Evolutionary conservation across 1,140 invertebrate genomes (phyloP), one percentile per base, ranked within the genome.

Genomic region (Cheumatopsyche charites): DNA sequence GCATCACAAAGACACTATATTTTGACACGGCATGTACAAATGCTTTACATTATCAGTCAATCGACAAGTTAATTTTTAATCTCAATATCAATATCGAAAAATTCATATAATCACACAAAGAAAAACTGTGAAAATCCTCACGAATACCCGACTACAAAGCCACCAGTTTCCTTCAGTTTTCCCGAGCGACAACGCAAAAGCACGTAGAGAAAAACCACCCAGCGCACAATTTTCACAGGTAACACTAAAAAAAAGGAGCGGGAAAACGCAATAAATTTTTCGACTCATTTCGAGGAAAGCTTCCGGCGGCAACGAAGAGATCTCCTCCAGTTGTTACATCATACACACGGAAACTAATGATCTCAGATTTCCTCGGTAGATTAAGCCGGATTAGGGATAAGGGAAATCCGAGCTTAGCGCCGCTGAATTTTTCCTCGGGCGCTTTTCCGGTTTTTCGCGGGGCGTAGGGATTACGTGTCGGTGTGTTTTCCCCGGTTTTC

Each of bases 311-410:
- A n/a, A n/a, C n/a, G n/a, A 52, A 11, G 23, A 58, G 17, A 17
- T 58, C 55, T 58, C 45, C 19, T 23, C 25, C 43, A 26, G 49
- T 55, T 68, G 23, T 61, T 58, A 68, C 58, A 70, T 70, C 61
- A 71, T 65, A 71, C 26, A 62, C 21, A 71, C 41, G 42, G 45
- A 71, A 71, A 71, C 69, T 71, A 62, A 71, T 71, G 62, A 63
- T 55, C 47, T 41, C 70, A 72, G 70, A 72, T 72, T 72, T 72
- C 29, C 70, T 67, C 55, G 62, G 70, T 72, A 66, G 70, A 72
- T 72, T 72, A 72, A 72, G 70, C 29, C 29, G 45, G 70, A 49
- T 72, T 72, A 66, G 17, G 45, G 62, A 72, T 67, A 72, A 36
- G 52, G 13, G 23, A 58, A 72, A 72, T 52, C 63, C 62, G n/a